phyloP scores from a whole-genome alignment of 1,140 invertebrate species.

The Aphaenogaster ashmeadi region DNA sequence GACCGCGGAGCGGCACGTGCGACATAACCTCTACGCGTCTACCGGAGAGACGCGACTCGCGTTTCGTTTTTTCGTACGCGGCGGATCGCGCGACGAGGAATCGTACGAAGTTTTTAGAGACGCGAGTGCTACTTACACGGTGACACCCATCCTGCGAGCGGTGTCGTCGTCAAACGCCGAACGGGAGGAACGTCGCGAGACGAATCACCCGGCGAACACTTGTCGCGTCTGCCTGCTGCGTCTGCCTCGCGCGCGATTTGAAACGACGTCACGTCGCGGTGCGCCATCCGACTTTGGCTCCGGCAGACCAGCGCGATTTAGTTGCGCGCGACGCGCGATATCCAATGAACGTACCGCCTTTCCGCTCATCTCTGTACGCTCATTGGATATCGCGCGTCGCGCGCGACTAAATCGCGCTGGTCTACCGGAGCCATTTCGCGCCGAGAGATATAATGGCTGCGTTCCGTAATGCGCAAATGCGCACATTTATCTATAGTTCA shows the following conservation, averaged over 20 bases:
- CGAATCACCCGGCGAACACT: neutral
- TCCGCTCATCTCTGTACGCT: too few species aligned
- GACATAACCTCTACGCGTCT: slow-evolving; percentile 19
- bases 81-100: neutral
- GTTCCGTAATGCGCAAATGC: too few species aligned
- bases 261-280: neutral
- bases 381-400: too few species aligned
- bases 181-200: neutral
- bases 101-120: too few species aligned
- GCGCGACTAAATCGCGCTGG: too few species aligned
- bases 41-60: neutral
- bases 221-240: neutral
- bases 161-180: neutral
- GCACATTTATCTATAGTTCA: too few species aligned
- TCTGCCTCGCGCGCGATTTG: neutral
- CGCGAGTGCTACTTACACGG: slow-evolving; percentile 16
- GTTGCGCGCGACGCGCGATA: too few species aligned
- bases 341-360: too few species aligned
- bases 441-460: too few species aligned
- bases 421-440: too few species aligned
- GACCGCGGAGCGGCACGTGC: neutral
- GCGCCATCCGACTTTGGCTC: neutral
- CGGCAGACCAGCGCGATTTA: too few species aligned
- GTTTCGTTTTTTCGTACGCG: neutral
- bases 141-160: slow-evolving; percentile 8